Conservation (phyloP, 92 coral and sea anemone genomes). For the Epizoanthus stellaris region DNA sequence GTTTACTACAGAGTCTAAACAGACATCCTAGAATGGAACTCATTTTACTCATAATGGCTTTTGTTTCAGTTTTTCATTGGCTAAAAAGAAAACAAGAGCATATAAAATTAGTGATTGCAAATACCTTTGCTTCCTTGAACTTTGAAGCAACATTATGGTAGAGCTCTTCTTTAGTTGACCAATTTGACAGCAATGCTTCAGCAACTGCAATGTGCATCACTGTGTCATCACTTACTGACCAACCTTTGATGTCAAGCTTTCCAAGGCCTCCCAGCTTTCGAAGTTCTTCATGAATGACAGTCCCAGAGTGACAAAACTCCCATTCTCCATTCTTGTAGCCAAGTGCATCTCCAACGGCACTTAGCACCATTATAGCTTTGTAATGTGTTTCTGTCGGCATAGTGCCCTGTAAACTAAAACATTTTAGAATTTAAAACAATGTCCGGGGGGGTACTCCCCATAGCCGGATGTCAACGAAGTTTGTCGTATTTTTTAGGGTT, state of each 20-base stretch:
- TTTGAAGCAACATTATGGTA: conserved; percentile 69
- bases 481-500: too few species aligned
- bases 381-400: conserved; percentile 63
- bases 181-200: conserved; percentile 84
- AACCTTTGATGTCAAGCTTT: conserved; percentile 70
- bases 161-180: conserved; percentile 81
- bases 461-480: too few species aligned
- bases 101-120: not conserved
- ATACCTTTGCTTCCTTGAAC: conserved; percentile 76
- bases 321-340: conserved; percentile 90
- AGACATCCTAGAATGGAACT: too few species aligned
- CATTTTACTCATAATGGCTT: too few species aligned
- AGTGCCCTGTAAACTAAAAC: not conserved
- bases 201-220: conserved; percentile 91
- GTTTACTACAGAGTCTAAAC: too few species aligned
- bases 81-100: too few species aligned
- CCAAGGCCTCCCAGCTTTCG: conserved; percentile 78
- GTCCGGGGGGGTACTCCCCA: too few species aligned
- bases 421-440: too few species aligned
- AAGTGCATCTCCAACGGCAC: conserved; percentile 97
- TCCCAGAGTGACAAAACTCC: conserved; percentile 88
- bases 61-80: too few species aligned
- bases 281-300: conserved; percentile 71
- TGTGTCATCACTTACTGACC: conserved; percentile 96
- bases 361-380: conserved; percentile 81